A percentile compares a stretch with the other conserved stretches of the same genome.
These are phyloP conservation scores for Mesorhabditis spiculigera DNA, from an alignment of 2,888 invertebrate genomes.

Conservation along the genomic window DNA sequence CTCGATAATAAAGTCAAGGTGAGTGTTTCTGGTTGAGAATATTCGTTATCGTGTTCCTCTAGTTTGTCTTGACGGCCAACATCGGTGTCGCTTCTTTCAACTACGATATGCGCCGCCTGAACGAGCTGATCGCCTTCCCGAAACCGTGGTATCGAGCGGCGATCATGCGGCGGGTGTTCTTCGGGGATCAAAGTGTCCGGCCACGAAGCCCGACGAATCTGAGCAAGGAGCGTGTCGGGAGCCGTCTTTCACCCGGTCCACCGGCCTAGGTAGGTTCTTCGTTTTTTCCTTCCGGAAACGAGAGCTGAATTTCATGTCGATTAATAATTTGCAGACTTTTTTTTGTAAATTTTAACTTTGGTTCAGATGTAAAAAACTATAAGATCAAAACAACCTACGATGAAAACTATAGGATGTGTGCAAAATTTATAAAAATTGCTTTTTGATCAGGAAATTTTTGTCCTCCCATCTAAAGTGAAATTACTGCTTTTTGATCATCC, in stretches of 20 bases:
- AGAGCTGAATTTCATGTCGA: neutral
- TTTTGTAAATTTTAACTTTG: too few relatives aligned
- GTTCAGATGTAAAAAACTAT: too few relatives aligned
- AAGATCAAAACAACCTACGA: too few relatives aligned
- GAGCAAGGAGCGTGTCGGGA: too few relatives aligned
- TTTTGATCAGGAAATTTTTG: neutral
- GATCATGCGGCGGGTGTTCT: slow-evolving; percentile 75
- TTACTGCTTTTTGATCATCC: neutral
- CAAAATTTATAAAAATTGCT: too few relatives aligned
- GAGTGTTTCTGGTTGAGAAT: slow-evolving; percentile 16
- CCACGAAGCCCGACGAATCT: slow-evolving; percentile 8
- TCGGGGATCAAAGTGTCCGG: slow-evolving; percentile 71
- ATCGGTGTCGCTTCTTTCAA: slow-evolving; percentile 72
- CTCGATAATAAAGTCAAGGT: slow-evolving; percentile 45
- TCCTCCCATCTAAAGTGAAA: neutral
- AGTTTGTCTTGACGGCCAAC: slow-evolving; percentile 41
- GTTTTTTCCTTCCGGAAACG: too few relatives aligned
- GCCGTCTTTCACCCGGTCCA: too few relatives aligned
- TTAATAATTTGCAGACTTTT: too few relatives aligned
- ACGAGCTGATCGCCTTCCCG: slow-evolving; percentile 94
- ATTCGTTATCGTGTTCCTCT: slow-evolving; percentile 7
- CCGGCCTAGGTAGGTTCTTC: too few relatives aligned
- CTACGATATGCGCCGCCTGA: slow-evolving; percentile 93
- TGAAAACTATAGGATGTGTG: too few relatives aligned
- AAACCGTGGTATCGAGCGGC: slow-evolving; percentile 77